Base-by-base conservation (phyloP, 2,888 invertebrate species). In the Tyria jacobaeae region DNA sequence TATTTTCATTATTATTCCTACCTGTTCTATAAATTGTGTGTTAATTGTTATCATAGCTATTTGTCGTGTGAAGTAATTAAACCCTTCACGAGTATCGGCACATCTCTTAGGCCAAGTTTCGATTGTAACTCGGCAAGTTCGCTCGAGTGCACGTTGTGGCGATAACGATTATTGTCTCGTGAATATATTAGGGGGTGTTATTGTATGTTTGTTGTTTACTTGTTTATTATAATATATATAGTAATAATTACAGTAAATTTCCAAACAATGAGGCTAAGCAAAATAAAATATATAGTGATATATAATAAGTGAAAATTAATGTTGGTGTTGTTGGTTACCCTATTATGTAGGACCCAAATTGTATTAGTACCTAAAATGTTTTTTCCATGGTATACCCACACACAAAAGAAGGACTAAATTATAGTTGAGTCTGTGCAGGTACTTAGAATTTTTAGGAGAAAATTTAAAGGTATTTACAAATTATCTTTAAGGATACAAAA, bases 121-220 rank as follows among this genome's bases (percentile, higher is more conserved):
- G 63, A 71, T 64, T 66, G 71, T 69, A 66, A 71, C 25, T 64
- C 50, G 53, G 41, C 49, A 66, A 70, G 72, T 75, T 70, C 58
- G 57, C 52, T 66, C 71, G 54, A 73, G 69, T 74, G 74, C 66
- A 67, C 70, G 63, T 44, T 57, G 57, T 60, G 64, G 48, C 67
- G 66, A 76, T 78, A 78, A 66, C 76, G 76, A 70, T 73, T 74
- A 85, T 84, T 80, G 79, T 79, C 68, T 76, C 69, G 70, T 80
- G 81, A 83, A 84, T 84, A 81, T 75, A 73, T 75, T 74, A 69
- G 57, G 56, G 56, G 51, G 56, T 57, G 64, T 66, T 67, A 70
- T 75, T 72, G 59, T 70, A 60, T 12, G 10, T 4, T 44, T 44
- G 3, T 21, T 44, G 21, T 44, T 44, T 44, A 44, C 4, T 21